Conservation (phyloP, 2,113 vertebrate species). For the Heliornis fulica region DNA sequence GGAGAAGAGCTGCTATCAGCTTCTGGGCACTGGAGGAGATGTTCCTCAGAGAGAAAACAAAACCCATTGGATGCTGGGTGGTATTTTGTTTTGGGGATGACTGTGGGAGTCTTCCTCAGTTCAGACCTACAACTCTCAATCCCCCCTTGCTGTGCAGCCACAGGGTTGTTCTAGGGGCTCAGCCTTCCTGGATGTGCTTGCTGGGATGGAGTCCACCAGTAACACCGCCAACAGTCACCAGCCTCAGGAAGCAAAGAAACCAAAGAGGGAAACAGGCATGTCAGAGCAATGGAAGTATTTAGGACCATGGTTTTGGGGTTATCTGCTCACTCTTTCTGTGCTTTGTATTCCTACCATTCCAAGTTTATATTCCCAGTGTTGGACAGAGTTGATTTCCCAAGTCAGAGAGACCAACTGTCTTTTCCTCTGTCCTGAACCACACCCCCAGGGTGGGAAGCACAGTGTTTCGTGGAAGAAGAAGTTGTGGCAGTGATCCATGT, state of each 20-base stretch:
- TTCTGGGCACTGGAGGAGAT: background rate
- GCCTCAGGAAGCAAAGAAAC: background rate
- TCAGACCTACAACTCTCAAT: background rate
- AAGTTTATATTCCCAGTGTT: background rate
- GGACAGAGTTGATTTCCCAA: background rate
- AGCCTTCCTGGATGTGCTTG: background rate
- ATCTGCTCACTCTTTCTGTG: background rate
- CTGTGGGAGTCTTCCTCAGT: background rate
- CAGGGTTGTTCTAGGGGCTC: background rate
- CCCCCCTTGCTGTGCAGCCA: background rate
- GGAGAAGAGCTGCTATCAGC: background rate
- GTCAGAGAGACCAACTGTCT: background rate
- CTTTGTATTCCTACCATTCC: background rate
- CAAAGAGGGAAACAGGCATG: too few species aligned
- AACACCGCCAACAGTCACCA: background rate
- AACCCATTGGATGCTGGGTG: background rate
- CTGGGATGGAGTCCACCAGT: background rate
- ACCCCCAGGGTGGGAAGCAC: too few species aligned
- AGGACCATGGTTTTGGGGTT: background rate
- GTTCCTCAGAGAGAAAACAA: background rate
- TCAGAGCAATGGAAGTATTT: background rate
- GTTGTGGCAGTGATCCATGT: background rate
- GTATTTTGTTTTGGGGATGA: background rate
- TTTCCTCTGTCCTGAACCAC: background rate
- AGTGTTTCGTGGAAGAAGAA: too few species aligned